Conservation (phyloP, 1,140 invertebrate species). For the Papilio glaucus region DNA sequence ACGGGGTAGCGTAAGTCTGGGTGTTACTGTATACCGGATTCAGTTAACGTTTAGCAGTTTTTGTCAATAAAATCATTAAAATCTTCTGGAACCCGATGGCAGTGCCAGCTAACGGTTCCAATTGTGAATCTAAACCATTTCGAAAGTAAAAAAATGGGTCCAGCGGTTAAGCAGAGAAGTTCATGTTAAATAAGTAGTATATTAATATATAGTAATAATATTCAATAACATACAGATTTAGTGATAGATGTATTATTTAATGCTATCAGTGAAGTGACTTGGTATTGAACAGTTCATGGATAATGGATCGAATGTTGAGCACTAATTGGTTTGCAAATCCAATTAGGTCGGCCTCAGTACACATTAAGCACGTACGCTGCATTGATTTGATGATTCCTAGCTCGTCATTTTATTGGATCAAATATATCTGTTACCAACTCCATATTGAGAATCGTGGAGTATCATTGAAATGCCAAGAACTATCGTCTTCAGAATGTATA, state of each 20-base stretch:
- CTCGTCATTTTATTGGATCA: not conserved
- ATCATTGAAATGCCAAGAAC: not conserved
- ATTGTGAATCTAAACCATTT: no score
- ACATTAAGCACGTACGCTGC: conserved; percentile 74
- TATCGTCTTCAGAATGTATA: not conserved
- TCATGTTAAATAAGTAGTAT: no score
- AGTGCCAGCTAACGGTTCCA: no score
- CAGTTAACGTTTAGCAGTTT: not conserved
- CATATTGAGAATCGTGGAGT: not conserved
- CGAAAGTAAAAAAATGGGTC: no score
- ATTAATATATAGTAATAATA: no score
- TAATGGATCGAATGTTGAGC: conserved; percentile 71
- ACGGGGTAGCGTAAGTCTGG: no score
- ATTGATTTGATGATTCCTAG: conserved; percentile 49
- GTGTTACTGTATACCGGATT: not conserved
- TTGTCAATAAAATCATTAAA: no score
- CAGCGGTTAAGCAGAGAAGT: no score
- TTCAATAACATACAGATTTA: not conserved
- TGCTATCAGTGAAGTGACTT: conserved; percentile 28
- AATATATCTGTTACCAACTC: not conserved
- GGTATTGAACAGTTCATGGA: conserved; percentile 49
- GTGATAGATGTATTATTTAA: conserved; percentile 17
- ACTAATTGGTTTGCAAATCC: conserved; percentile 79
- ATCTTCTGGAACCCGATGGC: no score
- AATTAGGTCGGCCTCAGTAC: conserved; percentile 69